Percentiles rank a stretch among this genome's conserved stretches.
Evolutionary conservation across 2,888 invertebrate species (phyloP).

Genomic region (Anagyrus pseudococci): DNA sequence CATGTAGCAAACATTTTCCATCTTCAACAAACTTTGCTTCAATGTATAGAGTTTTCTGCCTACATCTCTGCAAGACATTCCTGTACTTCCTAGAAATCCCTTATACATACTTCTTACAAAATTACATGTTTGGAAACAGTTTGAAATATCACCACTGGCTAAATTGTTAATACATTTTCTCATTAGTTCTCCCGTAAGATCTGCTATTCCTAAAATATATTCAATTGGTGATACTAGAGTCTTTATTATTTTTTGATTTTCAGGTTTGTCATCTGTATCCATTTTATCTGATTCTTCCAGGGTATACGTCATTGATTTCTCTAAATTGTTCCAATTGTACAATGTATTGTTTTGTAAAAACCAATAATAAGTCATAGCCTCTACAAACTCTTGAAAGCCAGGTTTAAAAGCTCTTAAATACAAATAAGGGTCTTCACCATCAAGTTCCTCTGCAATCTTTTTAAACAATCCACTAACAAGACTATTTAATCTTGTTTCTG

Average conservation of each 20-base stretch:
- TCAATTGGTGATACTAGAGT: conserved; percentile 64
- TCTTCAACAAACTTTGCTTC: conserved; percentile 79
- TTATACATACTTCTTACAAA: conserved; percentile 74
- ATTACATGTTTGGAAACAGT: conserved; percentile 75
- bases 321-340: conserved; percentile 68
- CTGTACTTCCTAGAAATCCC: conserved; percentile 69
- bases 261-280: conserved; percentile 37
- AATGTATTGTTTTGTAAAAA: conserved; percentile 70
- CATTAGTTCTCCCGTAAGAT: conserved; percentile 92
- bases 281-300: conserved; percentile 22
- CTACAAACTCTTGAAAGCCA: conserved; percentile 83
- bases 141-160: conserved; percentile 75
- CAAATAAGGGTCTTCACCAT: conserved; percentile 74
- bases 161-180: conserved; percentile 84
- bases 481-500: conserved; percentile 71
- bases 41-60: conserved; percentile 75
- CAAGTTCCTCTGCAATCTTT: conserved; percentile 77
- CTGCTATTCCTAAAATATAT: conserved; percentile 80
- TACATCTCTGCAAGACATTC: conserved; percentile 68
- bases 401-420: conserved; percentile 72
- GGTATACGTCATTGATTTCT: conserved; percentile 64
- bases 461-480: conserved; percentile 69
- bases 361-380: conserved; percentile 81
- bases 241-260: conserved; percentile 39
- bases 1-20: conserved; percentile 84